Evolutionary conservation across 2,888 invertebrate genomes (phyloP), one percentile per base, ranked within the genome.

Genomic region (Tillus elongatus): DNA sequence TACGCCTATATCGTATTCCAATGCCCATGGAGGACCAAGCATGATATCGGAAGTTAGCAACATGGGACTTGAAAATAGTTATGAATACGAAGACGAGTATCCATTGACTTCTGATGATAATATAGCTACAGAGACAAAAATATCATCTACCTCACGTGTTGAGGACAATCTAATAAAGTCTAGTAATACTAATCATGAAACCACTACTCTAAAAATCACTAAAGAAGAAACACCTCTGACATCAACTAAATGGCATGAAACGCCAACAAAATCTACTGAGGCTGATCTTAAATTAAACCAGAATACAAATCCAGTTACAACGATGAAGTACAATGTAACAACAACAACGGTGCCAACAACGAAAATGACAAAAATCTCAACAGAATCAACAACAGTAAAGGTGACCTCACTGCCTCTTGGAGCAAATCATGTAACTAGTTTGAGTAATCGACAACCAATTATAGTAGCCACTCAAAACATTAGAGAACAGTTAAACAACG

Each of bases 351-450:
- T 52, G 30, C 50, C 46, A 4, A 36, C 47, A 15, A 45, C 36
- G 13, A 34, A 29, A 24, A 41, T 37, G 30, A n/a, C 9, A 9
- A 36, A 37, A 14, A 4, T 9, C 14, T 3, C 19, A 27, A 39
- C 29, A 2, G 39, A 43, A 16, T 36, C 41, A 37, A 32, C 45
- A 10, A 40, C 51, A 12, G 42, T 47, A 3, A 54, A 58, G 45
- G 61, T 64, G 13, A 66, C 67, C 4, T 67, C 67, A 2, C 45
- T 67, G 36, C 67, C 67, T 4, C 42, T 67, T 8, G 66, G 66
- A 3, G 63, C 64, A 35, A 64, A 64, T 40, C 64, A 66, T 41
- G 47, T 63, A 2, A 49, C 51, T 3, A 42, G 47, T 10, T 51
- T 51, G 24, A 44, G 47, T 19, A 51, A 53, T 19, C 46, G 44